Percentiles rank a stretch among this genome's conserved stretches.
phyloP scores from a whole-genome alignment of 1,140 invertebrate genomes.

The Pseudomyrmex dendroicus region DNA sequence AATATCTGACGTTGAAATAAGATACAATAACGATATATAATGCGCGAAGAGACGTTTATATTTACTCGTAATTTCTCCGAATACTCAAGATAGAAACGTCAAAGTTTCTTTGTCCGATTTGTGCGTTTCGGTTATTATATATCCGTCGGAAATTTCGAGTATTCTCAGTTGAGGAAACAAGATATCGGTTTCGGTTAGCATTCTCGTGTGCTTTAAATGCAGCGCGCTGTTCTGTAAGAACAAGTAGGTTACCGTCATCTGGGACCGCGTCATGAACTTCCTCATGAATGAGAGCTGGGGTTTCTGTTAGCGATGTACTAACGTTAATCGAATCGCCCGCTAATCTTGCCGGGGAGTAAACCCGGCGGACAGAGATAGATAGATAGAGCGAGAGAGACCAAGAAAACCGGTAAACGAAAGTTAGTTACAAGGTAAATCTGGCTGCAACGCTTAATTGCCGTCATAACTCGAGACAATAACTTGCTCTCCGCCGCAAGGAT shows the following conservation, averaged over 20 bases:
- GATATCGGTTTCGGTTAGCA: neutral
- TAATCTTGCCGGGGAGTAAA: conserved; percentile 45
- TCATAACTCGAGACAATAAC: conserved; percentile 49
- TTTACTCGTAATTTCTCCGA: neutral
- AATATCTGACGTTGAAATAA: no score
- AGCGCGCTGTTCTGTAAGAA: neutral
- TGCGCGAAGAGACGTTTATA: no score
- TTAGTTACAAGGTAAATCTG: conserved; percentile 48
- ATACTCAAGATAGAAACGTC: neutral
- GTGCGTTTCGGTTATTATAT: neutral
- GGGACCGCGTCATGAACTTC: neutral
- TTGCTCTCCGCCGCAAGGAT: neutral
- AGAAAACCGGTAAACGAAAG: conserved; percentile 45
- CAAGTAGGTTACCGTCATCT: conserved; percentile 23
- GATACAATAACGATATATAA: no score
- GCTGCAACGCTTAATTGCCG: conserved; percentile 49
- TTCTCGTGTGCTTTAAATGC: neutral
- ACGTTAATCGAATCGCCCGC: conserved; percentile 49
- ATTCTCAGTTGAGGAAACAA: neutral
- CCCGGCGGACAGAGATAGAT: conserved; percentile 15
- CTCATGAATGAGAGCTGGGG: conserved; percentile 14
- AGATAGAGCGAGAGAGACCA: conserved; percentile 24
- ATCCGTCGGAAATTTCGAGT: neutral
- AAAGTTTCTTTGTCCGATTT: neutral
- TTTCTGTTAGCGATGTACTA: conserved; percentile 15